Conservation (phyloP, 92 coral and sea anemone species). For the Heteractis magnifica region DNA sequence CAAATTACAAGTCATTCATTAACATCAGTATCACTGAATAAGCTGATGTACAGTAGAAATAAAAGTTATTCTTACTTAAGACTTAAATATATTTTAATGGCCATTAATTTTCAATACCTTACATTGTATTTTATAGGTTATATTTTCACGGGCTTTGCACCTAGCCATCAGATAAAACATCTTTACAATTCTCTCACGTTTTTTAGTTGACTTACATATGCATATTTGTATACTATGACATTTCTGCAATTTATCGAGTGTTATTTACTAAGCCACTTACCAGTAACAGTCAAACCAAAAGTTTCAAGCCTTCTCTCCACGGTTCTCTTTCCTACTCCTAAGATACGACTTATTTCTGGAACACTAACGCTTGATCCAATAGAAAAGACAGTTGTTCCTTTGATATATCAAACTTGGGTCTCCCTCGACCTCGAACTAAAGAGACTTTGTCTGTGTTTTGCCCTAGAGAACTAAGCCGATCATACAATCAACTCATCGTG, state of each 20-base stretch:
- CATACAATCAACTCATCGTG: slow-evolving; percentile 31
- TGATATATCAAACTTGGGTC: slow-evolving; percentile 58
- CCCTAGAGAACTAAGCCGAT: slow-evolving; percentile 22
- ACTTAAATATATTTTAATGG: too few species aligned
- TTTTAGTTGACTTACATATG: neutral
- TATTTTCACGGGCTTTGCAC: too few species aligned
- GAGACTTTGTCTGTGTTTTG: neutral
- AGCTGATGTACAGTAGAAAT: too few species aligned
- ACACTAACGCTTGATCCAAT: slow-evolving; percentile 60
- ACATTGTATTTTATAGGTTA: too few species aligned
- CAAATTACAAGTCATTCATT: too few species aligned
- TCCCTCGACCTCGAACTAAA: slow-evolving; percentile 48
- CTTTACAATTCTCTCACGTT: neutral
- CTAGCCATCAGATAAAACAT: neutral
- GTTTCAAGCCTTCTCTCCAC: slow-evolving; percentile 60
- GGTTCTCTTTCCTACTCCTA: slow-evolving; percentile 57
- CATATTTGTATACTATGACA: too few species aligned
- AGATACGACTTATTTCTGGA: slow-evolving; percentile 32
- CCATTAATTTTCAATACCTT: too few species aligned
- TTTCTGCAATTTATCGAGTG: neutral
- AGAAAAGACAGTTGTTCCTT: slow-evolving; percentile 48
- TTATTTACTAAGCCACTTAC: slow-evolving; percentile 23
- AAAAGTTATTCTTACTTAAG: too few species aligned
- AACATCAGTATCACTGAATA: too few species aligned
- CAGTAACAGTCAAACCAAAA: slow-evolving; percentile 54